phyloP scores from a whole-genome alignment of 1,140 invertebrate species.

The Drosophila equinoxialis region DNA sequence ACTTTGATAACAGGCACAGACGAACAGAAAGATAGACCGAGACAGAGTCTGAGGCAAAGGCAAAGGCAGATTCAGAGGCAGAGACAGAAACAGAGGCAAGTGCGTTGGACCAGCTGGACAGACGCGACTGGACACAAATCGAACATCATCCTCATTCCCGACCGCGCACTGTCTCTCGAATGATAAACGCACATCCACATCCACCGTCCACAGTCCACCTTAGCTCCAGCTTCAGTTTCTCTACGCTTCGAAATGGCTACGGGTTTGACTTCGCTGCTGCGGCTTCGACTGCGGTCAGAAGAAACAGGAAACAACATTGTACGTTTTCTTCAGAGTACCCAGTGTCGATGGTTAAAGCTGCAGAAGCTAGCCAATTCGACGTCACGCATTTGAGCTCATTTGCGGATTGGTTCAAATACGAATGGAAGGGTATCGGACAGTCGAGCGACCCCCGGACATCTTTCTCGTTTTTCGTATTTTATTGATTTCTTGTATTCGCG shows the following conservation, averaged over 20 bases:
- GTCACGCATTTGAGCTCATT: neutral
- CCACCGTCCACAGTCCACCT: neutral
- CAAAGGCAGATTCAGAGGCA: neutral
- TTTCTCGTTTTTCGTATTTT: conserved; percentile 49
- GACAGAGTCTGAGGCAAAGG: conserved; percentile 12
- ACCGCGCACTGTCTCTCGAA: conserved; percentile 33
- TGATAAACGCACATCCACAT: conserved; percentile 36
- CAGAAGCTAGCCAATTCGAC: neutral
- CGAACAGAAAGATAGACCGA: conserved; percentile 16
- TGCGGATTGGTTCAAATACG: conserved; percentile 5
- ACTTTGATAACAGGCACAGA: conserved; percentile 30
- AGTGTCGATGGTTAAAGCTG: neutral
- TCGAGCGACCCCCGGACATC: neutral
- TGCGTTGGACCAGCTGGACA: conserved; percentile 4
- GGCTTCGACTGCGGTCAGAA: conserved; percentile 10
- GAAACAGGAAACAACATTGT: conserved; percentile 61
- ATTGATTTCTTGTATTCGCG: conserved; percentile 71
- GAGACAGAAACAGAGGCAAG: conserved; percentile 11
- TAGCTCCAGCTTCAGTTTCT: conserved; percentile 15
- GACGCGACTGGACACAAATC: conserved; percentile 25
- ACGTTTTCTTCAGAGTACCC: conserved; percentile 21
- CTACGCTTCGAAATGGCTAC: conserved; percentile 14
- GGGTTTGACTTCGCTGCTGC: conserved; percentile 13
- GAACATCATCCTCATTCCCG: conserved; percentile 32
- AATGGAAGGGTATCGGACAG: neutral